Evolutionary conservation across 2,888 invertebrate genomes (phyloP), one percentile per base, ranked within the genome.

Genomic region (Eubasilissa splendida): DNA sequence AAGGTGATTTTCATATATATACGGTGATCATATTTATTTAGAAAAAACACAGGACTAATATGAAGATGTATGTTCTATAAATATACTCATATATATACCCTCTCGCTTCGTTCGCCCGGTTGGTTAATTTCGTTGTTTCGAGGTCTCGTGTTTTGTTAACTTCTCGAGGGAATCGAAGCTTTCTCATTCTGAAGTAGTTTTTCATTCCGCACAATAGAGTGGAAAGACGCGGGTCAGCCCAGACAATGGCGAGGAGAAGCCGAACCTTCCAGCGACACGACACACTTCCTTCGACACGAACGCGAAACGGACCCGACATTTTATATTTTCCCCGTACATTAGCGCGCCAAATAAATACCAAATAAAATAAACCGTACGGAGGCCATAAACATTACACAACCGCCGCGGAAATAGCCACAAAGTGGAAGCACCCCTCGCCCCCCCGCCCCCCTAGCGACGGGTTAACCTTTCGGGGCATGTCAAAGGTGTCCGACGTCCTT

Each of bases 331-430:
- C 53, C 3, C 33, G 54, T 73, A 58, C 71, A 56, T 73, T 56
- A 56, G 71, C 56, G 56, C 42, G 56, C 56, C 4, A 73, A 33
- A 58, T 73, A 73, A 73, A 58, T 73, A 42, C 33, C 33, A 56
- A 31, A 58, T 58, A 71, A 56, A 71, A 3, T 73, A 73, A 73
- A 73, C n/a, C 42, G 58, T 73, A 56, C 58, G n/a, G 71, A 70
- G 56, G n/a, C 56, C 58, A 73, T 58, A 73, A 58, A 58, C 56
- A 73, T 11, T 0, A 11, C 8, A 42, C 50, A 11, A 58, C 58
- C 11, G 58, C 58, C 12, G 58, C 42, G 42, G 42, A 42, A 42
- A 7, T 42, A 42, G 42, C 42, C 42, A 42, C 42, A 42, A 42
- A 42, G 42, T 63, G 31, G 63, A 31, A 63, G 31, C 3, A 9